Percentiles rank a stretch among this genome's conserved stretches.
Conservation (phyloP, 2,888 invertebrate species). For the Cyaniris semiargus region DNA sequence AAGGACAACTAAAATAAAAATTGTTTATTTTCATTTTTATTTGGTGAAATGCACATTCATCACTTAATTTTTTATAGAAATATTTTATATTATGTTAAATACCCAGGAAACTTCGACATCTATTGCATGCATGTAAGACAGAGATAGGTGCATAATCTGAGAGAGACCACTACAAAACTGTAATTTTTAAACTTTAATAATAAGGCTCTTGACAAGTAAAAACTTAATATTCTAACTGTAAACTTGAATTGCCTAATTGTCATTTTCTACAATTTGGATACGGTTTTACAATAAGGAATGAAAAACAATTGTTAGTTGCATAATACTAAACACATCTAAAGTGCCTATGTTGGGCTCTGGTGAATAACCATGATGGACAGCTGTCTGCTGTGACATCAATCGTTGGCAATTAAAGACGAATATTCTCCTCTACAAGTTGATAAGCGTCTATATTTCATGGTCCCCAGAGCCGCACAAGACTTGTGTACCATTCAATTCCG, state of each 20-base stretch:
- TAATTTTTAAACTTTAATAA: background rate
- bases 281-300: background rate
- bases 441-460: background rate
- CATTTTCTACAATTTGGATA: background rate
- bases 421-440: background rate
- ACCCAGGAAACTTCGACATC: background rate
- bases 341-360: background rate
- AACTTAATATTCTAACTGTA: background rate
- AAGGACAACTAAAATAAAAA: conserved; percentile 27
- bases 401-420: background rate
- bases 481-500: background rate
- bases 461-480: too few species aligned
- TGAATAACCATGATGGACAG: background rate
- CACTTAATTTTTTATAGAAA: conserved; percentile 1
- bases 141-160: background rate
- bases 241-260: background rate
- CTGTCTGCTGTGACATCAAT: background rate
- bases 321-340: background rate
- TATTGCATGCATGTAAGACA: background rate
- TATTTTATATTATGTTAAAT: background rate
- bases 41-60: conserved; percentile 39
- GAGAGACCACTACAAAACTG: background rate
- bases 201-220: background rate
- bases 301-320: background rate
- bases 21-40: conserved; percentile 45